Conservation (phyloP, 2,797 vertebrate genomes). For the Dromococcyx pavoninus region DNA sequence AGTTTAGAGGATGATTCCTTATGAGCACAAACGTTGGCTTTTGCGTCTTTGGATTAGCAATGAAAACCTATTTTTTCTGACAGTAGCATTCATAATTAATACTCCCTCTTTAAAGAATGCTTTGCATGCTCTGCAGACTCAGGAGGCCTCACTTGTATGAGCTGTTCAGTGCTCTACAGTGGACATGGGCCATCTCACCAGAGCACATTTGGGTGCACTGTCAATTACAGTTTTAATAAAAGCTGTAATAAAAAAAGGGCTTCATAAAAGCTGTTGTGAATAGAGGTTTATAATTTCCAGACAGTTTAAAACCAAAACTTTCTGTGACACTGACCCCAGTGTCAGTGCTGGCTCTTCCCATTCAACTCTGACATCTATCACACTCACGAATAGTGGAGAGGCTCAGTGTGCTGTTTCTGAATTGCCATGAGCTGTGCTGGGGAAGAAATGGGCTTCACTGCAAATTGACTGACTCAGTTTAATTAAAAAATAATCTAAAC, state of each 20-base stretch:
- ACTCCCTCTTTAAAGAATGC: background rate
- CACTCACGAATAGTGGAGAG: background rate
- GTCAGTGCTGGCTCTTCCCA: background rate
- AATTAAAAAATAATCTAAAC: background rate
- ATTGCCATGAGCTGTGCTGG: fast-evolving
- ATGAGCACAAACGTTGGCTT: background rate
- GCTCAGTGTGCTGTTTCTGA: background rate
- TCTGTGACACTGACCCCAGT: background rate
- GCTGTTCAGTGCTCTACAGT: background rate
- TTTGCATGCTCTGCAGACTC: background rate
- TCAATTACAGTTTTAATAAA: background rate
- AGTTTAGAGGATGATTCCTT: background rate
- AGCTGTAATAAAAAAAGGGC: background rate
- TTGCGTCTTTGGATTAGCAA: background rate
- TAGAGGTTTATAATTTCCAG: background rate
- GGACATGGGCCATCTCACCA: background rate
- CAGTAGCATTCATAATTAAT: background rate
- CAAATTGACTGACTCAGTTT: background rate
- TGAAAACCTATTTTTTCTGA: background rate
- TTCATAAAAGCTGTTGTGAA: background rate
- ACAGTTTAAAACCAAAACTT: background rate
- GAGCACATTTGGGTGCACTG: background rate
- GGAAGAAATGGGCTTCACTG: background rate
- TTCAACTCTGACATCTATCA: background rate
- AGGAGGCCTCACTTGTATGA: background rate